Conservation (phyloP, 2,888 invertebrate genomes). For the Drosophila formosana region DNA sequence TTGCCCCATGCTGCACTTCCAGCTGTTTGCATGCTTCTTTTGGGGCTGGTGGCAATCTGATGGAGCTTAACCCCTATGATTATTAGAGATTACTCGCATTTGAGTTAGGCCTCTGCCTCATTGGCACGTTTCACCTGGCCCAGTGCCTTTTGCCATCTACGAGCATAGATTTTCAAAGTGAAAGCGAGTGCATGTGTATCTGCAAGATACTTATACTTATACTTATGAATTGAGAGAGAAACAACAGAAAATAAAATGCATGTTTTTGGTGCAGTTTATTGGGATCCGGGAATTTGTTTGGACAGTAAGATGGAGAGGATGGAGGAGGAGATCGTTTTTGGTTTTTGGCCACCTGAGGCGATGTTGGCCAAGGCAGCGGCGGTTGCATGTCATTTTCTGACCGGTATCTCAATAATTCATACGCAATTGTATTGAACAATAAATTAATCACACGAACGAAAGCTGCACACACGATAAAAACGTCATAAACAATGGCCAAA, state of each 20-base stretch:
- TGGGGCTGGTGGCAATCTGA: slow-evolving; percentile 33
- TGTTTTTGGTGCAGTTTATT: slow-evolving; percentile 18
- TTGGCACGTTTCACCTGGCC: slow-evolving; percentile 61
- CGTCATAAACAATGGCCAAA: slow-evolving; percentile 56
- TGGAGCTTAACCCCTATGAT: slow-evolving; percentile 59
- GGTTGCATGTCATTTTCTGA: slow-evolving; percentile 78
- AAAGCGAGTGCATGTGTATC: slow-evolving; percentile 59
- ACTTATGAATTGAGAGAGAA: slow-evolving; percentile 15
- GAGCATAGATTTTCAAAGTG: slow-evolving; percentile 50
- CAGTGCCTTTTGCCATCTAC: slow-evolving; percentile 55
- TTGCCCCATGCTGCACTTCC: slow-evolving; percentile 5
- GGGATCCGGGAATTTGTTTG: slow-evolving; percentile 18
- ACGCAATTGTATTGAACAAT: slow-evolving; percentile 79
- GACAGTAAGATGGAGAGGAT: slow-evolving; percentile 44
- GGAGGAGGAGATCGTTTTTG: slow-evolving; percentile 44
- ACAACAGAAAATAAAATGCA: slow-evolving; percentile 21
- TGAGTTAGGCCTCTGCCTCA: slow-evolving; percentile 33
- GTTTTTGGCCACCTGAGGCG: slow-evolving; percentile 61
- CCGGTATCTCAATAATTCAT: slow-evolving; percentile 76
- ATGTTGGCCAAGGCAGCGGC: slow-evolving; percentile 47
- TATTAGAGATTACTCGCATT: slow-evolving; percentile 52
- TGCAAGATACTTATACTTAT: slow-evolving; percentile 13
- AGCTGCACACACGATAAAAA: slow-evolving; percentile 50
- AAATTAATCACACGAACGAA: slow-evolving; percentile 78
- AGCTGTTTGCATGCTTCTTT: slow-evolving; percentile 16